Percentiles rank a stretch among this genome's conserved stretches.
Evolutionary conservation across 2,888 invertebrate species (phyloP).

Genomic region (Perdita meconis): DNA sequence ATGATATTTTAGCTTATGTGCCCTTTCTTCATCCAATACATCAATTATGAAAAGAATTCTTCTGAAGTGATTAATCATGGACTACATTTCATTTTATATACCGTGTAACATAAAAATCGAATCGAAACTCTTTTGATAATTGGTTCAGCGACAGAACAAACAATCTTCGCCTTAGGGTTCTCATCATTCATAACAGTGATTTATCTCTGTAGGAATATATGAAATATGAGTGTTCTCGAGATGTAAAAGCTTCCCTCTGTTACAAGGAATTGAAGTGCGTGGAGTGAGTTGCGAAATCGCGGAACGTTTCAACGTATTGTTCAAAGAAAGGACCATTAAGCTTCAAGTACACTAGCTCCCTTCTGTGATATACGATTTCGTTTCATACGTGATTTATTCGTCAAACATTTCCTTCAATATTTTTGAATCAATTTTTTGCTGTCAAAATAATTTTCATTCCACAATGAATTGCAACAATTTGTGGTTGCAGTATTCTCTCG

Average conservation of each 20-base stretch:
- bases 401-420: no score
- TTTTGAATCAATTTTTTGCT: no score
- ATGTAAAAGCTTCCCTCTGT: slow-evolving; percentile 60
- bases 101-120: not conserved
- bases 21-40: no score
- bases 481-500: no score
- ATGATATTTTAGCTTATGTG: no score
- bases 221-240: slow-evolving; percentile 46
- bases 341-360: slow-evolving; percentile 24
- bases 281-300: slow-evolving; percentile 46
- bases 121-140: not conserved
- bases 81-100: not conserved
- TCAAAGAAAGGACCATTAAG: slow-evolving; percentile 51
- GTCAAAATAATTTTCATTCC: no score
- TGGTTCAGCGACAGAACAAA: not conserved
- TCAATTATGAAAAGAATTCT: no score
- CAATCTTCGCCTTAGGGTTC: not conserved
- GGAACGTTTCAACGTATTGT: slow-evolving; percentile 51
- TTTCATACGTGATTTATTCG: slow-evolving; percentile 7
- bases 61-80: not conserved
- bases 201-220: slow-evolving; percentile 42
- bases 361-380: slow-evolving; percentile 17
- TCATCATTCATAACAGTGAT: not conserved
- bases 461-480: no score
- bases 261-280: slow-evolving; percentile 44